Evolutionary conservation across 2,113 vertebrate species (phyloP).

Genomic region (Aspidoscelis tigris): DNA sequence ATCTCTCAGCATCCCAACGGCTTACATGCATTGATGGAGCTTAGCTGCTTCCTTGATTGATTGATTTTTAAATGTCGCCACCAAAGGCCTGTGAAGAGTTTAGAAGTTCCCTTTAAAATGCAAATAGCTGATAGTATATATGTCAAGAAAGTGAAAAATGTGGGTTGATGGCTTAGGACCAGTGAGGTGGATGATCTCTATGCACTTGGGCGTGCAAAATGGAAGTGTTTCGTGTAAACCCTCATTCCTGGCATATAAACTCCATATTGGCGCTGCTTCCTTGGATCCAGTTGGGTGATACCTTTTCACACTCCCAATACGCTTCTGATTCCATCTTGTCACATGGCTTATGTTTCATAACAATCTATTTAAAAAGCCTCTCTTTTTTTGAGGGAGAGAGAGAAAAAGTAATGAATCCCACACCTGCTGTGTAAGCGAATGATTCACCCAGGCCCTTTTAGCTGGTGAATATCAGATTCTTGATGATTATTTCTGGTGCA

Average conservation of each 20-base stretch:
- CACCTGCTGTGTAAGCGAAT: constrained; percentile 27
- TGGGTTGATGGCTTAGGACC: no score
- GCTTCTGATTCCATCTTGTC: not conserved
- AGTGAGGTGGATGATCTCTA: no score
- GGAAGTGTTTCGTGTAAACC: no score
- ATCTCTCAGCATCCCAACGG: constrained; percentile 25
- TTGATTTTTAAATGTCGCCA: constrained; percentile 32
- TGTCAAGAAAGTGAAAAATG: no score
- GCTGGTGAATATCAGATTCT: constrained; percentile 13
- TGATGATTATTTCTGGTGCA: constrained; percentile 21
- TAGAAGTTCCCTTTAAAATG: constrained; percentile 66
- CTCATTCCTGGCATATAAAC: no score
- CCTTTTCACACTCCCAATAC: not conserved
- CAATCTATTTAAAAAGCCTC: constrained; percentile 2
- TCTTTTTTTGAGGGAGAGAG: no score
- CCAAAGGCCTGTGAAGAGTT: constrained; percentile 43
- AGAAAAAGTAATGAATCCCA: constrained; percentile 13
- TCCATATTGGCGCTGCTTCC: no score
- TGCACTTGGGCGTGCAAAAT: no score
- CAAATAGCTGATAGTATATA: constrained; percentile 54
- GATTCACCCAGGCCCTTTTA: constrained; percentile 11
- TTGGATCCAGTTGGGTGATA: not conserved
- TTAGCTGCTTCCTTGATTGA: constrained; percentile 25
- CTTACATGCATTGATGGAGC: not conserved
- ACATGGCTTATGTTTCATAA: constrained; percentile 4